Percentiles rank a stretch among this genome's conserved stretches.
These are phyloP conservation scores for Macrotus californicus DNA, from an alignment of 2,113 vertebrate species.

Conservation along the genomic window DNA sequence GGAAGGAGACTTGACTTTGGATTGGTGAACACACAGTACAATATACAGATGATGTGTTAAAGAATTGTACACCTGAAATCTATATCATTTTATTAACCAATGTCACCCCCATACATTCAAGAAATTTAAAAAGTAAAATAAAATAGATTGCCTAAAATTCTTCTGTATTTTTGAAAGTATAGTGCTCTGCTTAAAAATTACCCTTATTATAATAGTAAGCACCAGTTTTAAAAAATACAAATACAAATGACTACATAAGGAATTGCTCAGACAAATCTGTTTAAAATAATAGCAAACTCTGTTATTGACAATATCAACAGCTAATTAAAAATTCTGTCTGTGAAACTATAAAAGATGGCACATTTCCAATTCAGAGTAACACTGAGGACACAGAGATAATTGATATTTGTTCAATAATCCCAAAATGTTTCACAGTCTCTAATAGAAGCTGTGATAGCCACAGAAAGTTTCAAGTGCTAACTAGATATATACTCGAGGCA, in stretches of 20 bases:
- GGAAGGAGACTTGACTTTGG: neutral
- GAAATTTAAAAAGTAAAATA: neutral
- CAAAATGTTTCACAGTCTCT: slow-evolving; percentile 57
- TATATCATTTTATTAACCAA: neutral
- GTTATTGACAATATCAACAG: slow-evolving; percentile 63
- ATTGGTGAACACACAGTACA: neutral
- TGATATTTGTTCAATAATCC: slow-evolving; percentile 70
- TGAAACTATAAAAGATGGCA: slow-evolving; percentile 69
- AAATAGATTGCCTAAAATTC: neutral
- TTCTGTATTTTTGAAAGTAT: slow-evolving; percentile 16
- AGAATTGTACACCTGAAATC: neutral
- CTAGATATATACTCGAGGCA: neutral
- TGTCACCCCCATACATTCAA: neutral
- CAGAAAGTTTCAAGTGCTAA: slow-evolving; percentile 31
- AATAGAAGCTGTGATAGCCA: slow-evolving; percentile 44
- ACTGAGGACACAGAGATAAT: slow-evolving; percentile 51
- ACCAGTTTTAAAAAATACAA: slow-evolving; percentile 26
- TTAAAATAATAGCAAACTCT: slow-evolving; percentile 35
- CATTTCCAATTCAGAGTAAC: slow-evolving; percentile 68
- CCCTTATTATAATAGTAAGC: neutral
- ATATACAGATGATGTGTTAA: neutral
- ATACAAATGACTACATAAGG: neutral
- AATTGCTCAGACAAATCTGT: slow-evolving; percentile 46
- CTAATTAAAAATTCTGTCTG: slow-evolving; percentile 72
- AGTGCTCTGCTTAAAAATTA: neutral